phyloP scores from a whole-genome alignment of 2,113 vertebrate species.

The Silurus meridionalis region DNA sequence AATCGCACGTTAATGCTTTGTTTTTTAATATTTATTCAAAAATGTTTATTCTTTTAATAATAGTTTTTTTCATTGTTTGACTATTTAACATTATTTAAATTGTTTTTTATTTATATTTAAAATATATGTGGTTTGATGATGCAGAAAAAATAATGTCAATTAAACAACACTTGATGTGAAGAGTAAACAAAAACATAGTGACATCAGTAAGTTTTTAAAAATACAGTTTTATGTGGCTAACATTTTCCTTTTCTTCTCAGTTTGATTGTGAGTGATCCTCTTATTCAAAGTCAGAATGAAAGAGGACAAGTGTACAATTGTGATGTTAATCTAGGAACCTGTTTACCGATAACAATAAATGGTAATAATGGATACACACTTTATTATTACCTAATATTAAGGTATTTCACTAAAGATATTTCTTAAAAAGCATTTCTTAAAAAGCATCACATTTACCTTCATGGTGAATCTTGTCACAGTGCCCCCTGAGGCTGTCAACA shows the following conservation, averaged over 20 bases:
- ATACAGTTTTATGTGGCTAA: not conserved
- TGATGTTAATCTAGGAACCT: not conserved
- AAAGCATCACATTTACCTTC: not conserved
- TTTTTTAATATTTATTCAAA: too few relatives aligned
- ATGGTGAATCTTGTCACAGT: slow-evolving; percentile 50
- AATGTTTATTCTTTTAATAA: too few relatives aligned
- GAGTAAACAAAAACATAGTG: not conserved
- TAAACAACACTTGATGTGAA: not conserved
- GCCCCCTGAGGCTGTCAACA: slow-evolving; percentile 62
- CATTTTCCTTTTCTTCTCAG: slow-evolving; percentile 53
- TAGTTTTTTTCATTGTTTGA: too few relatives aligned
- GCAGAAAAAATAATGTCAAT: not conserved
- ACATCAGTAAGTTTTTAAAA: not conserved
- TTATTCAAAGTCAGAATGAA: slow-evolving; percentile 34
- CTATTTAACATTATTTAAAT: not conserved
- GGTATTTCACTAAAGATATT: not conserved
- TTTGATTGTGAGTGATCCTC: slow-evolving; percentile 68
- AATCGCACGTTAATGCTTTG: too few relatives aligned
- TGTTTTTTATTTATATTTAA: not conserved
- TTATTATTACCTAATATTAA: not conserved
- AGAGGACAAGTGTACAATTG: slow-evolving; percentile 63
- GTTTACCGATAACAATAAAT: slow-evolving; percentile 3
- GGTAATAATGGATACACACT: slow-evolving; percentile 9
- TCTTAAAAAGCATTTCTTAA: not conserved
- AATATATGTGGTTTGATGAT: not conserved